These are phyloP conservation scores for Onychostruthus taczanowskii DNA, from an alignment of 2,113 vertebrate genomes.

Conservation along the genomic window DNA sequence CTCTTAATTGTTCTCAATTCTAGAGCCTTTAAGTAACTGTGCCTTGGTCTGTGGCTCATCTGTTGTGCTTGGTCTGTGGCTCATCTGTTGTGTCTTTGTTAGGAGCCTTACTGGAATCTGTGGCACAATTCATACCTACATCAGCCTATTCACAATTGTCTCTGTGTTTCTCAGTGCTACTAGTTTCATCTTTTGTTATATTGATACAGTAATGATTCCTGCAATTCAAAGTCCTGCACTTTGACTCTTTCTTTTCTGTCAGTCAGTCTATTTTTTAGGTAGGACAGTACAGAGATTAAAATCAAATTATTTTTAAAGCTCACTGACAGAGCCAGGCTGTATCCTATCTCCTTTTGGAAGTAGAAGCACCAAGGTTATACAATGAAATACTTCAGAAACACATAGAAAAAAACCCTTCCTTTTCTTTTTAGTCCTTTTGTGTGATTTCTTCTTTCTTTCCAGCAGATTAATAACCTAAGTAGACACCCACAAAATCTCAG, in stretches of 20 bases:
- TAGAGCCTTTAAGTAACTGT: not conserved
- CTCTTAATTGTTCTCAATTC: not conserved
- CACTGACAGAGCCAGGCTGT: not conserved
- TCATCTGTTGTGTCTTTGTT: not conserved
- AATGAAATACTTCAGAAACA: not conserved
- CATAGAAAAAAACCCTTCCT: not conserved
- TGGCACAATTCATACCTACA: not conserved
- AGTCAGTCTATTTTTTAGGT: not conserved
- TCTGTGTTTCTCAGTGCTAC: not conserved
- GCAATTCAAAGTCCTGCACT: not conserved
- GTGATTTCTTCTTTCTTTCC: not conserved
- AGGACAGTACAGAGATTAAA: not conserved
- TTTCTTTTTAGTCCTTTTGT: not conserved
- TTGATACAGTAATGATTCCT: not conserved
- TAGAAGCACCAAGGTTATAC: not conserved
- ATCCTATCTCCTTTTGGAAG: not conserved
- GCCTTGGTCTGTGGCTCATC: not conserved
- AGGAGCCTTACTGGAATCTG: not conserved
- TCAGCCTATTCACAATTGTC: not conserved
- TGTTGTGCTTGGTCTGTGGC: not conserved
- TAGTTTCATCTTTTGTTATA: not conserved
- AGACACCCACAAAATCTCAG: not conserved
- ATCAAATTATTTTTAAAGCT: conserved; percentile 48
- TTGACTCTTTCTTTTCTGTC: not conserved
- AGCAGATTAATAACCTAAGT: not conserved